phyloP scores from a whole-genome alignment of 2,797 vertebrate species.

The Huso huso region DNA sequence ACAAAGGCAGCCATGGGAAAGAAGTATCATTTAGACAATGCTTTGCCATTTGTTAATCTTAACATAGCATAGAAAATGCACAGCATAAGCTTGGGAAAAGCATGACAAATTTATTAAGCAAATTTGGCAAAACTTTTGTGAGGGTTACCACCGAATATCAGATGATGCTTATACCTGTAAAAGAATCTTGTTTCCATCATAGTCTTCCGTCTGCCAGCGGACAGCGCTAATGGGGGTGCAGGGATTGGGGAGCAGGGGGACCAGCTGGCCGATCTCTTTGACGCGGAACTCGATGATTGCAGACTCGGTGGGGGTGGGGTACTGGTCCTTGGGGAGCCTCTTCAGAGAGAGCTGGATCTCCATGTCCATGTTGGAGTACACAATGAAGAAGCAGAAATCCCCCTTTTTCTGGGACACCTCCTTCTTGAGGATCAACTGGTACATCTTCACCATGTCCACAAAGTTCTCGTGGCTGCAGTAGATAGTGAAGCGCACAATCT shows the following conservation, averaged over 20 bases:
- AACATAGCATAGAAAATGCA: no score
- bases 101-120: no score
- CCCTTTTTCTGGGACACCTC: constrained; percentile 66
- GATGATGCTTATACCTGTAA: constrained; percentile 66
- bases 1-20: no score
- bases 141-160: no score
- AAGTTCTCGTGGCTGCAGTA: constrained; percentile 81
- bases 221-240: constrained; percentile 86
- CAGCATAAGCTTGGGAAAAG: no score
- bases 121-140: no score
- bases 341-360: constrained; percentile 90
- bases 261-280: constrained; percentile 73
- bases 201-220: constrained; percentile 92
- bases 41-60: no score
- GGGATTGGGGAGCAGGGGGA: constrained; percentile 79
- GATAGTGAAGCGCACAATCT: constrained; percentile 81
- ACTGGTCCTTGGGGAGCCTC: constrained; percentile 68
- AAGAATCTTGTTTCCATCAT: constrained; percentile 88
- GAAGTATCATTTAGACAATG: no score
- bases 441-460: constrained; percentile 69
- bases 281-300: constrained; percentile 86
- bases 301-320: constrained; percentile 58
- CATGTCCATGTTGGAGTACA: constrained; percentile 79
- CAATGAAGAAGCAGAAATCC: constrained; percentile 81
- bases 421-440: constrained; percentile 75